Evolutionary conservation across 2,888 invertebrate species (phyloP).

Genomic region (Periphyllus acericola): DNA sequence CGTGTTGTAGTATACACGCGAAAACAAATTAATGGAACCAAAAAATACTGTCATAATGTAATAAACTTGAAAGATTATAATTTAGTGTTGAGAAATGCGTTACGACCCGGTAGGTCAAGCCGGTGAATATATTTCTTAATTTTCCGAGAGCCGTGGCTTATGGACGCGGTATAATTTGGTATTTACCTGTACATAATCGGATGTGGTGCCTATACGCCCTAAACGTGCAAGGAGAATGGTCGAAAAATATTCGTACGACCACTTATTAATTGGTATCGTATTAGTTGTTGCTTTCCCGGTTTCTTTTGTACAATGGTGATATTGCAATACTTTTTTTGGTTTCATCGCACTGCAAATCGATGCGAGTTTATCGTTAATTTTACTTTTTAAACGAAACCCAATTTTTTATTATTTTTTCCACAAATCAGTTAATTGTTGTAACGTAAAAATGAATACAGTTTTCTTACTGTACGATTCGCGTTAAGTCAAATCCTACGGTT

Average conservation of each 20-base stretch:
- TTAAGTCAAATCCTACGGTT: no score
- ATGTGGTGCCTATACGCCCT: background rate
- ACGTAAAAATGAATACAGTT: no score
- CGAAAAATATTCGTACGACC: background rate
- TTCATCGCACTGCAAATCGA: no score
- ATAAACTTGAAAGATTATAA: background rate
- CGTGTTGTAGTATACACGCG: no score
- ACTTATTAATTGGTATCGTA: background rate
- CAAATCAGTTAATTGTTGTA: no score
- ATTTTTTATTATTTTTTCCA: background rate
- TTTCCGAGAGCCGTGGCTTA: background rate
- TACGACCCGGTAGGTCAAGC: background rate
- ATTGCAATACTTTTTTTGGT: no score
- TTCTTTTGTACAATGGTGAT: no score
- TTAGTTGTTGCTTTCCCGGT: background rate
- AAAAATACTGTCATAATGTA: slow-evolving; percentile 8
- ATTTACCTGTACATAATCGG: background rate
- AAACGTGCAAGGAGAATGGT: background rate
- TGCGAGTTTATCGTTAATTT: background rate
- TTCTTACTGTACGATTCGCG: no score
- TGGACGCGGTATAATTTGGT: background rate
- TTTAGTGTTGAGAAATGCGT: background rate
- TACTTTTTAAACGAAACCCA: background rate
- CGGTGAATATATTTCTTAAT: slow-evolving; percentile 4
- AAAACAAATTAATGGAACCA: background rate